A percentile compares a stretch with the other conserved stretches of the same genome.
Evolutionary conservation across 2,888 invertebrate species (phyloP).

Genomic region (Cephus spinipes): DNA sequence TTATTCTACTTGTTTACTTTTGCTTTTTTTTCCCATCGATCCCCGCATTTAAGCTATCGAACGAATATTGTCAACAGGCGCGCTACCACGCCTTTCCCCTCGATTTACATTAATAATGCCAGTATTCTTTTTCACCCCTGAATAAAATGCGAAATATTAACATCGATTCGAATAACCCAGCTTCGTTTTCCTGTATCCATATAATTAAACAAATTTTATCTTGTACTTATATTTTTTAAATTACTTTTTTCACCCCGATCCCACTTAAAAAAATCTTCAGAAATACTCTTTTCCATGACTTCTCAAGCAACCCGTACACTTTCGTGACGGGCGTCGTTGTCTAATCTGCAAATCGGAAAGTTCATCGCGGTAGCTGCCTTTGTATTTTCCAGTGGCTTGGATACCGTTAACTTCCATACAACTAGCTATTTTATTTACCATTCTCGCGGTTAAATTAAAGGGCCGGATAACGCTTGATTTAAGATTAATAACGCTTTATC

Average conservation of each 20-base stretch:
- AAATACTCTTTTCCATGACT: background rate
- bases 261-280: background rate
- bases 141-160: background rate
- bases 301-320: background rate
- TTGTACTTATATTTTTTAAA: background rate
- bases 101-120: background rate
- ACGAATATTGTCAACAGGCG: background rate
- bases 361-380: background rate
- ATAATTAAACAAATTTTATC: background rate
- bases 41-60: background rate
- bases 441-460: constrained; percentile 25
- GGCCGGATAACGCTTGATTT: constrained; percentile 31
- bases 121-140: background rate
- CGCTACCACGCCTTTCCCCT: background rate
- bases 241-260: background rate
- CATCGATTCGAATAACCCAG: background rate
- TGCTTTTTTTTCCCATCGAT: background rate
- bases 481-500: constrained; percentile 30
- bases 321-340: background rate
- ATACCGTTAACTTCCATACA: background rate
- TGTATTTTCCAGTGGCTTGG: background rate
- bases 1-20: background rate
- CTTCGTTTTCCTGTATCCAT: background rate
- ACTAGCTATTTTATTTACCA: background rate
- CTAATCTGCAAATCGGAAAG: background rate